These are phyloP conservation scores for Ptilodon capucinus DNA, from an alignment of 2,888 invertebrate genomes.

Conservation along the genomic window DNA sequence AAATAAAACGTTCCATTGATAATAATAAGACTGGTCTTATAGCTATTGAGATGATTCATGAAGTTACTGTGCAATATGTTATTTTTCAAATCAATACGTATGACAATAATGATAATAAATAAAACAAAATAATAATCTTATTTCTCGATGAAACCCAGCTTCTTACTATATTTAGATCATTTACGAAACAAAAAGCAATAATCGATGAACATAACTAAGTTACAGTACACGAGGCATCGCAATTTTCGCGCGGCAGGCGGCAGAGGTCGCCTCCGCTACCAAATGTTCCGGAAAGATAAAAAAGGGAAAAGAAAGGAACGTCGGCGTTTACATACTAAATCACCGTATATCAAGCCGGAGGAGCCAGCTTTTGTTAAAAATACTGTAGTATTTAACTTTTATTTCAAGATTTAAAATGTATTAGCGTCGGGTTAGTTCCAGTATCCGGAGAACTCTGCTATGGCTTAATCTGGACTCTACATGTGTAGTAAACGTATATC, in stretches of 20 bases:
- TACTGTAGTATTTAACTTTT: neutral
- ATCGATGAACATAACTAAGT: constrained; percentile 25
- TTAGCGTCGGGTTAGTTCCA: neutral
- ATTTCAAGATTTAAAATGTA: neutral
- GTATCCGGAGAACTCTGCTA: neutral
- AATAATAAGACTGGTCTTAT: too few relatives aligned
- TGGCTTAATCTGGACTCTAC: neutral
- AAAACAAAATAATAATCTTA: too few relatives aligned
- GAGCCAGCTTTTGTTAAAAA: constrained; percentile 4
- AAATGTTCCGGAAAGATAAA: constrained; percentile 53
- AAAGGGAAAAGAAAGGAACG: constrained; percentile 38
- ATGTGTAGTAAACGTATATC: neutral
- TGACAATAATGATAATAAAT: too few relatives aligned
- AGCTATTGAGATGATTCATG: too few relatives aligned
- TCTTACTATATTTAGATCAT: too few relatives aligned
- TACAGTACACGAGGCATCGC: constrained; percentile 23
- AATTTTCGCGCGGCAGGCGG: constrained; percentile 17
- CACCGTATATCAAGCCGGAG: constrained; percentile 17
- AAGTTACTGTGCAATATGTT: too few relatives aligned
- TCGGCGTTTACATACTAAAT: constrained; percentile 31
- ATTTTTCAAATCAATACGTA: too few relatives aligned
- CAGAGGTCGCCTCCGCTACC: constrained; percentile 18
- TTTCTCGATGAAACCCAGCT: too few relatives aligned
- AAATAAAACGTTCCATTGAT: too few relatives aligned
- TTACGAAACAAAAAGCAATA: neutral